A percentile compares a stretch with the other conserved stretches of the same genome.
Evolutionary conservation across 2,888 invertebrate genomes (phyloP).

Genomic region (Euproctis similis): DNA sequence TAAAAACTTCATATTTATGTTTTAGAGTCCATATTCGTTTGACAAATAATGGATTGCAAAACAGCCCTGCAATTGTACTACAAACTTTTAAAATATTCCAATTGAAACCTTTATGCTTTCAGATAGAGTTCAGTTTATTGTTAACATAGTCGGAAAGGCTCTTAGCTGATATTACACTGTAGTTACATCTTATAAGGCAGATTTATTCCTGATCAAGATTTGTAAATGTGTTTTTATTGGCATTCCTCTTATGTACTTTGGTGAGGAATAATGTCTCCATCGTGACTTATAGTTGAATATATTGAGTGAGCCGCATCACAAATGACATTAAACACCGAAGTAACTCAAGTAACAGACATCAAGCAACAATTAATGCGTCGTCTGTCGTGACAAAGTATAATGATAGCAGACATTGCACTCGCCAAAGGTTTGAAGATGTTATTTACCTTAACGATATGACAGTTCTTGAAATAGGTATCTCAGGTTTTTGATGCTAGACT

Average conservation of each 20-base stretch:
- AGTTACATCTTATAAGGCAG: constrained; percentile 10
- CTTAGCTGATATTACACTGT: constrained; percentile 4
- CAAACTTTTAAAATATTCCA: too few species aligned
- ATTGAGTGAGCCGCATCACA: constrained; percentile 3
- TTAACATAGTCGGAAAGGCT: constrained; percentile 1
- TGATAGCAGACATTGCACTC: neutral
- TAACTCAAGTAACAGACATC: constrained; percentile 11
- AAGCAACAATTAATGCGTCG: constrained; percentile 11
- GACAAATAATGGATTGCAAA: too few species aligned
- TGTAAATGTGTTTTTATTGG: constrained; percentile 11
- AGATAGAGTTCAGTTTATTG: constrained; percentile 10
- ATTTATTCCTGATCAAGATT: constrained; percentile 10
- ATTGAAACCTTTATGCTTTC: constrained; percentile 1
- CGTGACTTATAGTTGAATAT: constrained; percentile 24
- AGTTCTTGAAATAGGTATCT: too few species aligned
- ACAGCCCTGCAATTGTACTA: too few species aligned
- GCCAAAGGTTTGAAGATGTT: neutral
- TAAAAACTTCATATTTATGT: neutral
- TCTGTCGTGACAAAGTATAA: constrained; percentile 12
- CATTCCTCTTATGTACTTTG: constrained; percentile 17
- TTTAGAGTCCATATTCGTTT: neutral
- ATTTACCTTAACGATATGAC: too few species aligned
- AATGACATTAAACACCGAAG: constrained; percentile 14
- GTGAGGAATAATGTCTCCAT: constrained; percentile 29
- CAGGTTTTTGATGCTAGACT: too few species aligned